phyloP scores from a whole-genome alignment of 2,888 invertebrate genomes.

The Eupsilia transversa region DNA sequence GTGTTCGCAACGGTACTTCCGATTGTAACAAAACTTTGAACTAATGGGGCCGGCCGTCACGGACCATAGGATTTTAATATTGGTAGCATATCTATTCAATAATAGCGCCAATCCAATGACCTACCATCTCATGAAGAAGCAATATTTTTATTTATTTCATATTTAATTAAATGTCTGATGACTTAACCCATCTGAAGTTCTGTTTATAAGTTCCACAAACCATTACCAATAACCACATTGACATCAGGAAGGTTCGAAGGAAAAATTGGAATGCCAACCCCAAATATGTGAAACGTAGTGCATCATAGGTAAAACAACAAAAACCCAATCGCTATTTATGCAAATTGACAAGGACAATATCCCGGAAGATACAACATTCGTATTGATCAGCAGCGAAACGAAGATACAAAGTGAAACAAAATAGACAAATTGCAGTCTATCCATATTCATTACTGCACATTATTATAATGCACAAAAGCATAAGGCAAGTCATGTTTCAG shows the following conservation, averaged over 20 bases:
- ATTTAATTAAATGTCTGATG: background rate
- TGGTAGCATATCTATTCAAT: slow-evolving; percentile 34
- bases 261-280: background rate
- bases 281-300: background rate
- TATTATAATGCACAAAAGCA: slow-evolving; percentile 25
- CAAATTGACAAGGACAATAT: slow-evolving; percentile 7
- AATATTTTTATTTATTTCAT: background rate
- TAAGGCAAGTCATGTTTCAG: slow-evolving; percentile 29
- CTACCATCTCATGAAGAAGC: background rate
- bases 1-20: slow-evolving; percentile 83
- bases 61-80: slow-evolving; percentile 55
- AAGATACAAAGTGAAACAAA: slow-evolving; percentile 12
- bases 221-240: background rate
- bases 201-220: background rate
- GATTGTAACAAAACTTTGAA: slow-evolving; percentile 78
- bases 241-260: background rate
- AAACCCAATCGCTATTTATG: background rate
- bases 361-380: slow-evolving; percentile 13
- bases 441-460: slow-evolving; percentile 34
- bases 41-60: slow-evolving; percentile 82
- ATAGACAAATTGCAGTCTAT: slow-evolving; percentile 28
- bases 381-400: slow-evolving; percentile 9
- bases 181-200: background rate
- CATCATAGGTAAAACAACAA: slow-evolving; percentile 9
- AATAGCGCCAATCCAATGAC: slow-evolving; percentile 26